Evolutionary conservation across 2,113 vertebrate genomes (phyloP).

Genomic region (Phasianus colchicus): DNA sequence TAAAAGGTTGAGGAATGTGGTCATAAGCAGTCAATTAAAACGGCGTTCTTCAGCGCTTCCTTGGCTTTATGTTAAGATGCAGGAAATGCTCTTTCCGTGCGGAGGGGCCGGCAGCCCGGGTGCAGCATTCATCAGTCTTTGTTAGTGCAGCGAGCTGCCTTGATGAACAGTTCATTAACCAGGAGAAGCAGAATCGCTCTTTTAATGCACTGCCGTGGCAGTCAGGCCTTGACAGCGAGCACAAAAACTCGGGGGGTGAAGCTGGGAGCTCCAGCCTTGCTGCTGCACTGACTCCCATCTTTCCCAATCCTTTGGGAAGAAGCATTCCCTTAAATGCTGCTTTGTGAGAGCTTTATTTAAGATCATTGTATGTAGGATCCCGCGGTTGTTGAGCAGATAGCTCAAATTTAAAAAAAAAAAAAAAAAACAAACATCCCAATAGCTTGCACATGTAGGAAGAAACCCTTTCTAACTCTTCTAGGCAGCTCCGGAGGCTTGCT

Average conservation of each 20-base stretch:
- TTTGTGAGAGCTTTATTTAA: not conserved
- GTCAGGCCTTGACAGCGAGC: conserved; percentile 17
- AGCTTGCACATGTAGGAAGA: not conserved
- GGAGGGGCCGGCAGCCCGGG: conserved; percentile 33
- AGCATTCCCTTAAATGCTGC: conserved; percentile 32
- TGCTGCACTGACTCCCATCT: conserved; percentile 19
- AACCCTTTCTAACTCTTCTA: conserved; percentile 27
- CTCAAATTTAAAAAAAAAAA: not conserved
- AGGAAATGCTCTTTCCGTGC: conserved; percentile 40
- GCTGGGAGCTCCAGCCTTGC: conserved; percentile 18
- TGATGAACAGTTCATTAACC: conserved; percentile 71
- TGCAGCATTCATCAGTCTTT: conserved; percentile 70
- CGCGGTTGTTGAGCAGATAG: not conserved
- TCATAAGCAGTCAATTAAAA: conserved; percentile 72
- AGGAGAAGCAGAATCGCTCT: conserved; percentile 62
- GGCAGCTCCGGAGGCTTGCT: not conserved
- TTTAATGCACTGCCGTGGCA: conserved; percentile 49
- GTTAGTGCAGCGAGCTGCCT: conserved; percentile 59
- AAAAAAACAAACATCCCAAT: not conserved
- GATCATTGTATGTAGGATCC: not conserved
- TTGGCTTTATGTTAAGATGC: conserved; percentile 38
- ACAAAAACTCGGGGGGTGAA: conserved; percentile 15
- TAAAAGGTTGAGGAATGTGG: conserved; percentile 63
- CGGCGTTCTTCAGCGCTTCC: conserved; percentile 60
- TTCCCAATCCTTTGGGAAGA: conserved; percentile 8